Evolutionary conservation across 1,140 invertebrate genomes (phyloP).

Genomic region (Drosophila punjabiensis): DNA sequence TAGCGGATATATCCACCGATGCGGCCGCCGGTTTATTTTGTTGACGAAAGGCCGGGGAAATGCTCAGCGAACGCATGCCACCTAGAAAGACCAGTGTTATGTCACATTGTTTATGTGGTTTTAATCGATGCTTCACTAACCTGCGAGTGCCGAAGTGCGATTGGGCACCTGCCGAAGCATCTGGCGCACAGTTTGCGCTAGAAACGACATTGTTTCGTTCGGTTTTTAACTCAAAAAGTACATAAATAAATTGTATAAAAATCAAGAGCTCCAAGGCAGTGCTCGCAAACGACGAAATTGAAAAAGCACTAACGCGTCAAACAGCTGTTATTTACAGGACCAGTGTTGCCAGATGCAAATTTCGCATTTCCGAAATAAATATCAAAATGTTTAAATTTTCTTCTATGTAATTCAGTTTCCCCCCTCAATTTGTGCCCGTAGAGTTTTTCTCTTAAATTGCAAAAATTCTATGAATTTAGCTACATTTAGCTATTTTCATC

Average conservation of each 20-base stretch:
- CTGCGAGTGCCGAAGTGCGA: conserved; percentile 24
- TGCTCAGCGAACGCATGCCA: conserved; percentile 69
- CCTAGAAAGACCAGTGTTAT: conserved; percentile 61
- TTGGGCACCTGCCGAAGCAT: conserved; percentile 45
- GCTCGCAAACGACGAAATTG: background rate
- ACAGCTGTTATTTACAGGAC: too few relatives aligned
- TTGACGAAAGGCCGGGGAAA: conserved; percentile 58
- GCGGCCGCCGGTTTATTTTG: conserved; percentile 55
- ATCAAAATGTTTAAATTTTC: too few relatives aligned
- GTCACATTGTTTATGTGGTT: conserved; percentile 44
- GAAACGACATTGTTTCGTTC: conserved; percentile 48
- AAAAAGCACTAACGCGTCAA: conserved; percentile 8
- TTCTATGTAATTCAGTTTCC: too few relatives aligned
- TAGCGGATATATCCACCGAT: conserved; percentile 38
- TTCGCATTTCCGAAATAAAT: too few relatives aligned
- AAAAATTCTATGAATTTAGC: too few relatives aligned
- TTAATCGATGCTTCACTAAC: conserved; percentile 19
- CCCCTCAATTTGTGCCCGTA: too few relatives aligned
- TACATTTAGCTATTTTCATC: too few relatives aligned
- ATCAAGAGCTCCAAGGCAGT: background rate
- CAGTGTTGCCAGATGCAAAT: too few relatives aligned
- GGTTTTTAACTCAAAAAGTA: conserved; percentile 21
- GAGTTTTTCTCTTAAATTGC: too few relatives aligned
- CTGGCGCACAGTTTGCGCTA: conserved; percentile 63
- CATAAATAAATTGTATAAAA: conserved; percentile 17